These are phyloP conservation scores for Alexandromys fortis DNA, from an alignment of 2,113 vertebrate genomes.

Conservation along the genomic window DNA sequence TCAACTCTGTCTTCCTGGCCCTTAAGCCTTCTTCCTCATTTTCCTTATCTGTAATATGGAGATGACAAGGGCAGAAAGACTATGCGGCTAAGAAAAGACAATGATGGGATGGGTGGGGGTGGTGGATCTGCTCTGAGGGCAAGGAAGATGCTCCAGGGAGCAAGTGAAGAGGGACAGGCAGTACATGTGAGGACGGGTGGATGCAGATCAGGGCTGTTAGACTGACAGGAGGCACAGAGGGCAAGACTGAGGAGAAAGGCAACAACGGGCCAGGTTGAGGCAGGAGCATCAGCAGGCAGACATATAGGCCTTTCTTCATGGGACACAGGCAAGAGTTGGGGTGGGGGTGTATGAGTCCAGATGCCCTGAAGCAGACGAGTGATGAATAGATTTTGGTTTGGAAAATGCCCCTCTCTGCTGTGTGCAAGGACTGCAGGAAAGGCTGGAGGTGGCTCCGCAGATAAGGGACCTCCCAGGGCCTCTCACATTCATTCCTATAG, in stretches of 20 bases:
- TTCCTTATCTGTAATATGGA: background rate
- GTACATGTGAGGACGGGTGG: background rate
- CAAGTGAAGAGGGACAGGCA: background rate
- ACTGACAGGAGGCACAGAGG: background rate
- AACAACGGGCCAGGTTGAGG: background rate
- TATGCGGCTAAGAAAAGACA: background rate
- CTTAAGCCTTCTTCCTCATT: background rate
- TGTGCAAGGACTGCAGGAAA: background rate
- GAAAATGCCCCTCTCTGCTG: background rate
- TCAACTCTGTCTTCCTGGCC: background rate
- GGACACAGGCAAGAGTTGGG: background rate
- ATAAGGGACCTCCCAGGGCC: background rate
- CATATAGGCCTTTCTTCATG: background rate
- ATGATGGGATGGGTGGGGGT: fast-evolving
- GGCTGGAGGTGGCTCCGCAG: background rate
- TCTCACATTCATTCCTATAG: background rate
- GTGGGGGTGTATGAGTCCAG: background rate
- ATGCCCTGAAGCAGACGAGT: background rate
- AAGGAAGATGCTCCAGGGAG: background rate
- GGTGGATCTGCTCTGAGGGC: background rate
- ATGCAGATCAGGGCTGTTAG: background rate
- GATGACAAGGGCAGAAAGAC: background rate
- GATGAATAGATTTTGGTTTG: background rate
- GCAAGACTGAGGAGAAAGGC: background rate
- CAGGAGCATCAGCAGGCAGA: background rate